Conservation (phyloP, 2,888 invertebrate genomes). For the Troides oblongomaculatus region DNA sequence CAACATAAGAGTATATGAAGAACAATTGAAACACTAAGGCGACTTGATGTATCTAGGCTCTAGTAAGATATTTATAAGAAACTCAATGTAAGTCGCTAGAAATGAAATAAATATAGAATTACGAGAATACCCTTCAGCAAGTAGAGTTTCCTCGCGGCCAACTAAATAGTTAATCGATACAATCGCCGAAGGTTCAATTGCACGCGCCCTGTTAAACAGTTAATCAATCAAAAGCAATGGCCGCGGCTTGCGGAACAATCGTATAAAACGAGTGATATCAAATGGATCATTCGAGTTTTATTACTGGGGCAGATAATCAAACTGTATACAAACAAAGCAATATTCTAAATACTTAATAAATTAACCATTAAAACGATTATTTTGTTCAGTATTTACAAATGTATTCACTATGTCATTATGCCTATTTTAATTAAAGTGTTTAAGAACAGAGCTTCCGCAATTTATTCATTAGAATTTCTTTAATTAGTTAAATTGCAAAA, state of each 20-base stretch:
- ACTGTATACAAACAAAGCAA: neutral
- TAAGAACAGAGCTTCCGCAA: too few species aligned
- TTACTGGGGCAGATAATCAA: neutral
- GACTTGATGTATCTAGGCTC: neutral
- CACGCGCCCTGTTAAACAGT: constrained; percentile 15
- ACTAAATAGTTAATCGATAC: constrained; percentile 16
- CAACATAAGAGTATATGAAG: too few species aligned
- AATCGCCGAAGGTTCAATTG: constrained; percentile 20
- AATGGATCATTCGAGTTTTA: constrained; percentile 4
- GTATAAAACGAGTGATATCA: constrained; percentile 12
- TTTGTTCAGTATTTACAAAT: too few species aligned
- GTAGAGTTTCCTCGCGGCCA: neutral
- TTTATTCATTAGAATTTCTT: too few species aligned
- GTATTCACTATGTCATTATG: too few species aligned
- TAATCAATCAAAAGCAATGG: constrained; percentile 21
- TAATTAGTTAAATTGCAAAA: too few species aligned
- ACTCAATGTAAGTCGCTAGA: too few species aligned
- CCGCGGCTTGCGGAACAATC: constrained; percentile 20
- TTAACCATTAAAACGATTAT: neutral
- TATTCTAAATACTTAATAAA: neutral
- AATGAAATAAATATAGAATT: neutral
- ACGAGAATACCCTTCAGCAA: neutral
- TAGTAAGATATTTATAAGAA: too few species aligned
- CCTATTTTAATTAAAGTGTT: too few species aligned
- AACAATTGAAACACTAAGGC: too few species aligned